Evolutionary conservation across 2,888 invertebrate genomes (phyloP).

Genomic region (Cerceris ruficornis): DNA sequence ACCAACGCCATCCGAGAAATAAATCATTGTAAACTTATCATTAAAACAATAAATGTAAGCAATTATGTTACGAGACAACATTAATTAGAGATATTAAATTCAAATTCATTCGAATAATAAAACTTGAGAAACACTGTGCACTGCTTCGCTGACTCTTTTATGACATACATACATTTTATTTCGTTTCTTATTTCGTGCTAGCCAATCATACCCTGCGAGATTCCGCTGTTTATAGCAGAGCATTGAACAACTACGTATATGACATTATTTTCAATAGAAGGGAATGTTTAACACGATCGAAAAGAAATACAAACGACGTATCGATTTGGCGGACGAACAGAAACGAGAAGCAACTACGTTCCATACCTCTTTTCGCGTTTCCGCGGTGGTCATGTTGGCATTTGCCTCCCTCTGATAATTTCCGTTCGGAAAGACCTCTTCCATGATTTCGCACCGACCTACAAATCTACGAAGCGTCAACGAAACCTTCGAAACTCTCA

Average conservation of each 20-base stretch:
- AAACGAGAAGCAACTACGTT: slow-evolving; percentile 26
- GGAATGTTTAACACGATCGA: slow-evolving; percentile 16
- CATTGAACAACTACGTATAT: neutral
- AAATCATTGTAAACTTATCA: too few relatives aligned
- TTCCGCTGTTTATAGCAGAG: neutral
- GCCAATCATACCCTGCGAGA: neutral
- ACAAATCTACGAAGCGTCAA: slow-evolving; percentile 42
- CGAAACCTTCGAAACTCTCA: slow-evolving; percentile 37
- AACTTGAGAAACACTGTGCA: slow-evolving; percentile 47
- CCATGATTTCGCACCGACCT: slow-evolving; percentile 66
- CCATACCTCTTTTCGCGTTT: slow-evolving; percentile 75
- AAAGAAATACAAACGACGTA: slow-evolving; percentile 27
- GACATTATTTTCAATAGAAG: neutral
- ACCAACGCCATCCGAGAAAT: too few relatives aligned
- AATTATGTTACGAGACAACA: too few relatives aligned
- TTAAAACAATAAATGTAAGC: too few relatives aligned
- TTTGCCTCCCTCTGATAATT: slow-evolving; percentile 73
- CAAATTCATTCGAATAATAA: slow-evolving; percentile 36
- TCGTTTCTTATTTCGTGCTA: neutral
- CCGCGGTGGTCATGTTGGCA: slow-evolving; percentile 68
- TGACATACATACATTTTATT: slow-evolving; percentile 18
- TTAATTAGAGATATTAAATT: neutral
- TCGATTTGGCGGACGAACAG: slow-evolving; percentile 56
- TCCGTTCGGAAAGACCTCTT: slow-evolving; percentile 77
- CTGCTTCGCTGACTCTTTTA: slow-evolving; percentile 30